These are phyloP conservation scores for Octonoba sinensis DNA, from an alignment of 2,888 invertebrate species.

Conservation along the genomic window DNA sequence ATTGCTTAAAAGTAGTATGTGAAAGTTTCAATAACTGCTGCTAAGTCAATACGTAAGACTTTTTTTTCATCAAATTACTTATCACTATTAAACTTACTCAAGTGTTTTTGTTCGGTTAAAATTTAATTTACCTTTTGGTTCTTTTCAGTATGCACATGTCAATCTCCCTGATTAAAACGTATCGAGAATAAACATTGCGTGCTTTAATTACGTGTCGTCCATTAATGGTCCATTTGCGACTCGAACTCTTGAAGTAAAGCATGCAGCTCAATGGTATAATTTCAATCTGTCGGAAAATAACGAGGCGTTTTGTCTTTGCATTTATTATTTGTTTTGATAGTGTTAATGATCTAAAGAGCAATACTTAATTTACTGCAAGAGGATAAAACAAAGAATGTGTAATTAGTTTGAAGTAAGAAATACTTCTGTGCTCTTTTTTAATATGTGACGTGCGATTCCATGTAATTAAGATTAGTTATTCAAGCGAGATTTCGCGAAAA, in stretches of 20 bases:
- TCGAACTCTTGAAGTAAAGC: conserved; percentile 38
- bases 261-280: conserved; percentile 40
- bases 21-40: too few species aligned
- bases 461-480: too few species aligned
- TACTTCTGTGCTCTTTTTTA: not conserved
- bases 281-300: conserved; percentile 50
- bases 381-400: conserved; percentile 5
- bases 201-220: conserved; percentile 46
- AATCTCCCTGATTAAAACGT: conserved; percentile 44
- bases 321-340: conserved; percentile 38
- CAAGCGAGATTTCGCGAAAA: too few species aligned
- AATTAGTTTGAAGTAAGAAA: conserved; percentile 42
- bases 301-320: conserved; percentile 31
- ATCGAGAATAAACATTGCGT: conserved; percentile 39
- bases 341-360: conserved; percentile 47
- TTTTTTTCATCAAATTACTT: too few species aligned
- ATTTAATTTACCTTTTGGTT: not conserved
- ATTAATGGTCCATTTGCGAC: conserved; percentile 43
- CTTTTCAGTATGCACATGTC: conserved; percentile 22
- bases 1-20: too few species aligned
- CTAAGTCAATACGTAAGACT: too few species aligned
- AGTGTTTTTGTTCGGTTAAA: too few species aligned
- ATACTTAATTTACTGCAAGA: conserved; percentile 10
- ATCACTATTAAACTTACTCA: too few species aligned
- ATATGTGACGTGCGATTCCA: too few species aligned